Evolutionary conservation across 2,888 invertebrate species (phyloP).

Genomic region (Drosophila prostipennis): DNA sequence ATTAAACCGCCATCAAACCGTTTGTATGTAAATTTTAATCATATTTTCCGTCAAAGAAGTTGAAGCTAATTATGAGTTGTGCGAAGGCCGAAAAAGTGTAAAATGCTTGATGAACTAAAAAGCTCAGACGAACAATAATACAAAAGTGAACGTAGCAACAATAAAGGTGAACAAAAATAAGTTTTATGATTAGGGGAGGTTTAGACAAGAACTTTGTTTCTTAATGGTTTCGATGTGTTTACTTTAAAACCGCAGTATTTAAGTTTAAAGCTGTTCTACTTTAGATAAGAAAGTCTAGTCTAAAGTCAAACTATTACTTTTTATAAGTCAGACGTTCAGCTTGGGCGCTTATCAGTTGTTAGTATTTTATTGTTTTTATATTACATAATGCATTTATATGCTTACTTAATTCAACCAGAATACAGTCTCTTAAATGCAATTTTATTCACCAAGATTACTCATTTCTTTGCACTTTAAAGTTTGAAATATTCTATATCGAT

Average conservation of each 20-base stretch:
- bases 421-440: neutral
- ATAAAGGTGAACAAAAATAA: neutral
- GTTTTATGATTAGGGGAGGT: neutral
- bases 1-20: slow-evolving; percentile 26
- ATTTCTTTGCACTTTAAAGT: slow-evolving; percentile 16
- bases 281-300: neutral
- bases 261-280: neutral
- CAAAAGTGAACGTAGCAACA: slow-evolving; percentile 19
- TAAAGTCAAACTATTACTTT: neutral
- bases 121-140: slow-evolving; percentile 6
- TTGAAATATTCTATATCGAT: slow-evolving; percentile 7
- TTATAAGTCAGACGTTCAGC: neutral
- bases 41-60: slow-evolving; percentile 37
- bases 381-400: neutral
- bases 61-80: slow-evolving; percentile 53
- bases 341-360: neutral
- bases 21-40: slow-evolving; percentile 54
- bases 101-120: slow-evolving; percentile 12
- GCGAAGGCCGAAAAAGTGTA: slow-evolving; percentile 31
- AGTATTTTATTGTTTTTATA: too few species aligned
- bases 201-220: too few species aligned
- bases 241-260: too few species aligned
- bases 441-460: slow-evolving; percentile 18
- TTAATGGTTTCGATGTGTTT: too few species aligned
- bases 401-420: neutral